A percentile compares a stretch with the other conserved stretches of the same genome.
phyloP scores from a whole-genome alignment of 1,140 invertebrate species.

The Micrasema minimum region DNA sequence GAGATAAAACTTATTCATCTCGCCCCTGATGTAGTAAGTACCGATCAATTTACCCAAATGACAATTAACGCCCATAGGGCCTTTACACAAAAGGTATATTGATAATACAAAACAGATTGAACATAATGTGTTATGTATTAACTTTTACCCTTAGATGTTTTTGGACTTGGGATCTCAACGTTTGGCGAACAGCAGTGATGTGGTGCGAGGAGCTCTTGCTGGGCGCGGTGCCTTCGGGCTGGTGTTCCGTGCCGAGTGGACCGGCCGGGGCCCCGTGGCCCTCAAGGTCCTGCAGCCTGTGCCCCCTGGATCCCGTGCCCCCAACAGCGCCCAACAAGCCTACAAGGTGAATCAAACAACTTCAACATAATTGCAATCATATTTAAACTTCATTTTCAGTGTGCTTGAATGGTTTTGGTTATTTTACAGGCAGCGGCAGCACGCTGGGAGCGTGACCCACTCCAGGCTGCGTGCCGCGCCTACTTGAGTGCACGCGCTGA shows the following conservation, averaged over 20 bases:
- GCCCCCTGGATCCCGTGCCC: constrained; percentile 83
- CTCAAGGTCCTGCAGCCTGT: constrained; percentile 97
- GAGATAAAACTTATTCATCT: constrained; percentile 72
- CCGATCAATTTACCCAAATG: too few species aligned
- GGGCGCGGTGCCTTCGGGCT: constrained; percentile 98
- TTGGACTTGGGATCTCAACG: constrained; percentile 85
- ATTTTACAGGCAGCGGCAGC: constrained; percentile 76
- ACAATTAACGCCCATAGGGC: too few species aligned
- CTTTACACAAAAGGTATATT: too few species aligned
- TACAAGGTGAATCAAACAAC: constrained; percentile 84
- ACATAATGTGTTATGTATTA: too few species aligned
- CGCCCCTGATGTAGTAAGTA: constrained; percentile 78
- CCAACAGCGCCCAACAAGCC: constrained; percentile 78
- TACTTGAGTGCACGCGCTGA: constrained; percentile 96
- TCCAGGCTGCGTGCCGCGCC: constrained; percentile 92
- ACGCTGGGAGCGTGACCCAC: constrained; percentile 91
- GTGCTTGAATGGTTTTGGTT: too few species aligned
- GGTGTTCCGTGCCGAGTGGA: constrained; percentile 88
- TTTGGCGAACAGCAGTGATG: constrained; percentile 82
- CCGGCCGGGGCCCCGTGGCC: constrained; percentile 80
- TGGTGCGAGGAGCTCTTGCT: constrained; percentile 83
- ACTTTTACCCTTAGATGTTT: constrained; percentile 80
- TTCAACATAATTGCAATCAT: too few species aligned
- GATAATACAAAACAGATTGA: too few species aligned
- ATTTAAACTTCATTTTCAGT: too few species aligned